Base-by-base conservation (phyloP, 2,797 vertebrate species). In the Helicolenus hilgendorfi region DNA sequence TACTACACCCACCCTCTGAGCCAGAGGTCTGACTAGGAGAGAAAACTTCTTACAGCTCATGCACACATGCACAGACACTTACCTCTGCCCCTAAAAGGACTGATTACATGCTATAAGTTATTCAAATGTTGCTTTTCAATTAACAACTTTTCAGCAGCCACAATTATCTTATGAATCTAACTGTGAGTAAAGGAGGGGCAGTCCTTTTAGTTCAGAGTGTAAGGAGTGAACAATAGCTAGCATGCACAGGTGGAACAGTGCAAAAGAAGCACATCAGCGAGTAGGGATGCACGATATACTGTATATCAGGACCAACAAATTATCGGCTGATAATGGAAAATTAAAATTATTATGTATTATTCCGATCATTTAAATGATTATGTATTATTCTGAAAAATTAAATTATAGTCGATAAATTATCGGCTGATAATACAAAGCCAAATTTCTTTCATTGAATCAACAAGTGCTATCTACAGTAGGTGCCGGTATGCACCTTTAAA, bases 131-230 rank as follows among this genome's bases (percentile, higher is more conserved):
- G 14, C 14, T 15, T 80, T 77, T 81, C 1, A 75, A 22, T 11
- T 7, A 53, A 15, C 15, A 63, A n/a, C 10, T 71, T 38, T 68
- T 41, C 2, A 69, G 22, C 11, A 29, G 14, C 15, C 67, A 64
- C 5, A 14, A 14, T 36, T 15, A 20, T 80, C 9, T 7, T 53
- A 11, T 53, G 1, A 59, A 18, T 20, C 2, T 22, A 62, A 22
- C 15, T 59, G n/a, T 24, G 18, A 64, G 7, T 4, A 11, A 24
- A 65, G 76, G 2, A 15, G 27, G 5, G 5, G 29, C 72, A 75
- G 92, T 95, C 95, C 87, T 95, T 95, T 94, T 80, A 95, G 89
- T 84, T 75, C 93, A 91, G 94, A 89, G 83, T 33, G 63, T 83
- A 74, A 85, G 80, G 29, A 77, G 83, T 78, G 83, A 88, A 89